These are phyloP conservation scores for Aegypius monachus DNA, from an alignment of 2,113 vertebrate species.

Conservation along the genomic window DNA sequence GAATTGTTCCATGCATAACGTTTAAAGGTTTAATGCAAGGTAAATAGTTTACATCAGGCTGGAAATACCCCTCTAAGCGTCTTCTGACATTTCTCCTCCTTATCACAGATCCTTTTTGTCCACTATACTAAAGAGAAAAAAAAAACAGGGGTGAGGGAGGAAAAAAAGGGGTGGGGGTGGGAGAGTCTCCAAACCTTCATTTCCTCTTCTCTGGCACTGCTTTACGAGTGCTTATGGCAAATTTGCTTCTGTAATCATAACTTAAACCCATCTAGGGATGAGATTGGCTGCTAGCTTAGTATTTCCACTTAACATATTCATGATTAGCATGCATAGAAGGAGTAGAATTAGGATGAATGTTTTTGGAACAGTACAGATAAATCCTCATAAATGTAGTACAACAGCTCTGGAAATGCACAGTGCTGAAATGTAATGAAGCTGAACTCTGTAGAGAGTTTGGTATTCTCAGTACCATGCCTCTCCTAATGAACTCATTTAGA, in stretches of 20 bases:
- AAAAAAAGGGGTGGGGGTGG: no score
- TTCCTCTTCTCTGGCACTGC: slow-evolving; percentile 62
- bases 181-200: slow-evolving; percentile 20
- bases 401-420: slow-evolving; percentile 78
- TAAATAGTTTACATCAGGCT: neutral
- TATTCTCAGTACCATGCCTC: slow-evolving; percentile 80
- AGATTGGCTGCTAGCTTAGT: slow-evolving; percentile 76
- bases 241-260: slow-evolving; percentile 82
- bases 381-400: slow-evolving; percentile 86
- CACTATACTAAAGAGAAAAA: neutral
- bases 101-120: neutral
- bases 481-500: slow-evolving; percentile 88
- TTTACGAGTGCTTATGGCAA: slow-evolving; percentile 75
- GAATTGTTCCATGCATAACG: neutral
- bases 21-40: neutral
- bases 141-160: rapidly evolving
- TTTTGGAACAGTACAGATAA: slow-evolving; percentile 83
- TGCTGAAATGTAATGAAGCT: slow-evolving; percentile 81
- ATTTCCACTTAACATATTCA: slow-evolving; percentile 81
- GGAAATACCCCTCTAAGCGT: neutral
- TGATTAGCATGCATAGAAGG: slow-evolving; percentile 81
- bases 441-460: slow-evolving; percentile 80
- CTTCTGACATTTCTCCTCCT: neutral
- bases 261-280: slow-evolving; percentile 78
- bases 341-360: slow-evolving; percentile 83